Percentiles rank a stretch among this genome's conserved stretches.
Evolutionary conservation across 2,113 vertebrate genomes (phyloP).

Genomic region (Rhombomys opimus): DNA sequence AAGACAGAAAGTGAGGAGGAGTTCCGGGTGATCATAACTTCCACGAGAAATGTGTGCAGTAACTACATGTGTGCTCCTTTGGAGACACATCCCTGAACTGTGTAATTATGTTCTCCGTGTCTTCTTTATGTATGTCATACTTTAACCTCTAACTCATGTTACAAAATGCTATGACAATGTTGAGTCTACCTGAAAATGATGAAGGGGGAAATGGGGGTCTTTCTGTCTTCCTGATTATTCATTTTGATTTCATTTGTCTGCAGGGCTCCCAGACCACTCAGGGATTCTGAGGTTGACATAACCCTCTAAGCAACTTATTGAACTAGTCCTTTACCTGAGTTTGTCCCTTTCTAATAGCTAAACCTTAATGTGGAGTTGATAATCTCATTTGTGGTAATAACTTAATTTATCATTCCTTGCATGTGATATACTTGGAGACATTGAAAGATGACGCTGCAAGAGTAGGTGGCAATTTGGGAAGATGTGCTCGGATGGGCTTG

Average conservation of each 20-base stretch:
- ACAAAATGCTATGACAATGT: not conserved
- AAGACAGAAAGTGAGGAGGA: not conserved
- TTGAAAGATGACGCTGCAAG: not conserved
- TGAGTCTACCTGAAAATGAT: not conserved
- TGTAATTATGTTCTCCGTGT: no score
- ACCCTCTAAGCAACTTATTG: not conserved
- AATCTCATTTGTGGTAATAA: not conserved
- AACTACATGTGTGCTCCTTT: not conserved
- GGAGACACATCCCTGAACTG: not conserved
- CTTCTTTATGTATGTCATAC: no score
- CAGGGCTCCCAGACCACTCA: no score
- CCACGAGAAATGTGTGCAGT: not conserved
- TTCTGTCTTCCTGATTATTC: not conserved
- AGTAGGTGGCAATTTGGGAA: no score
- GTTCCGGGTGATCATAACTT: not conserved
- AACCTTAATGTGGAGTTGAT: no score
- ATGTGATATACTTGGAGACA: no score
- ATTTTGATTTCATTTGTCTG: not conserved
- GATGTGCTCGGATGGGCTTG: not conserved
- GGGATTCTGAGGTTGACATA: not conserved
- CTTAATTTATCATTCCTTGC: no score
- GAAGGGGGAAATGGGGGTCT: not conserved
- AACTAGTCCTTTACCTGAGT: not conserved
- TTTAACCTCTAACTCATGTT: not conserved
- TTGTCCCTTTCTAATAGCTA: not conserved